Evolutionary conservation across 2,888 invertebrate genomes (phyloP).

Genomic region (Zootermopsis nevadensis): DNA sequence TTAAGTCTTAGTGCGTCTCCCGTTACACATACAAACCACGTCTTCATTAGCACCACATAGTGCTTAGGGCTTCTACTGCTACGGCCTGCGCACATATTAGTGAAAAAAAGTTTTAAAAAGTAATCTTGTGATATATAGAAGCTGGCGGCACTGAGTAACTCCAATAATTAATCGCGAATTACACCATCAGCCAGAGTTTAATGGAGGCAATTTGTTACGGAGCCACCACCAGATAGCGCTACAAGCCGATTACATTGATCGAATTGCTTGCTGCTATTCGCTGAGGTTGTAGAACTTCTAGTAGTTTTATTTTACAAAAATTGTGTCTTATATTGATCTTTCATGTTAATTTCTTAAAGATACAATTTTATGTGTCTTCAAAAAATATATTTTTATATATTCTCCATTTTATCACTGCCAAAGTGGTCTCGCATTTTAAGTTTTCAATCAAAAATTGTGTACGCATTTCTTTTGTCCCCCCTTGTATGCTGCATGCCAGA

Average conservation of each 20-base stretch:
- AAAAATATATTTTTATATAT: no score
- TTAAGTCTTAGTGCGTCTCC: background rate
- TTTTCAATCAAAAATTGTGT: no score
- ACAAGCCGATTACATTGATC: background rate
- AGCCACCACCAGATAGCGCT: background rate
- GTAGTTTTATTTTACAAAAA: no score
- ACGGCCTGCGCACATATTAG: background rate
- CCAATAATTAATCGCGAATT: slow-evolving; percentile 37
- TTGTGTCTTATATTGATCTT: no score
- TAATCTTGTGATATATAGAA: slow-evolving; percentile 31
- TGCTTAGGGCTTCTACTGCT: background rate
- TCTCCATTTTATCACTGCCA: no score
- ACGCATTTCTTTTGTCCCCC: no score
- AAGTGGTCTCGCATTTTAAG: no score
- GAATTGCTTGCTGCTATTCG: background rate
- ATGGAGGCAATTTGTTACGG: slow-evolving; percentile 39
- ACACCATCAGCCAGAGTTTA: slow-evolving; percentile 17
- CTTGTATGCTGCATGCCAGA: no score
- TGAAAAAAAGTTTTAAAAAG: slow-evolving; percentile 37
- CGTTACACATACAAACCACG: slow-evolving; percentile 7
- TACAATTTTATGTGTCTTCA: no score
- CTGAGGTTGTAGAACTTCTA: no score
- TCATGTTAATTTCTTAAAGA: no score
- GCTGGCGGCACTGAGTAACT: slow-evolving; percentile 29
- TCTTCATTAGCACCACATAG: background rate